Evolutionary conservation across 1,140 invertebrate species (phyloP), one percentile per base, ranked within the genome.

Genomic region (Luehdorfia chinensis): DNA sequence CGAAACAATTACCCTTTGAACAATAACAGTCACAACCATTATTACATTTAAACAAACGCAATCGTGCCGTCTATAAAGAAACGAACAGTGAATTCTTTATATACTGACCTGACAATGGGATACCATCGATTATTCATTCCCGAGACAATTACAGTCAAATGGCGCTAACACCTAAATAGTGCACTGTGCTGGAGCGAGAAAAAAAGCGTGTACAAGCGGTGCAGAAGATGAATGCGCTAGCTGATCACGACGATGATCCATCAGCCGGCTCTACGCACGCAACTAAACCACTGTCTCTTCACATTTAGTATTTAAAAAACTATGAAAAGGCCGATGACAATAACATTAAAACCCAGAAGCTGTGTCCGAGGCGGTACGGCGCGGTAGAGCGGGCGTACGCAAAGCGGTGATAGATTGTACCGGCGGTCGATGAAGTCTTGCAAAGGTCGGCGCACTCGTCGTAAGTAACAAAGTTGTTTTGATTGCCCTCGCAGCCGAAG

Each of bases 401-500:
- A 19, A 39, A 32, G 50, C 33, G 28, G 49, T 39, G 6, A 41
- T n/a, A n/a, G n/a, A n/a, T 27, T 34, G 47, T 32, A 12, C 39
- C 32, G 49, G 62, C 73, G 78, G 47, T 19, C 39, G 50, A 80
- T 83, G 50, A 88, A 66, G 73, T 49, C 52, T 43, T 56, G 71
- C 93, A 95, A 57, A 91, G 87, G 2, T 88, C 87, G 64, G 91
- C 89, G 70, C 95, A 96, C 55, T 95, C 92, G 28, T 89, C 77
- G 36, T 88, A 77, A 11, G 91, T 90, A 43, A 86, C 89, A 83
- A 97, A 97, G 61, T 94, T 91, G 76, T 97, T 97, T 13, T 90
- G 92, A 59, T 94, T 97, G 33, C 96, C 96, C 25, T 91, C 91
- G 76, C 95, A 97, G 49, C 97, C 96, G 32, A 92, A 91, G 69